Evolutionary conservation across 2,113 vertebrate genomes (phyloP).

Genomic region (Xenopus tropicalis): DNA sequence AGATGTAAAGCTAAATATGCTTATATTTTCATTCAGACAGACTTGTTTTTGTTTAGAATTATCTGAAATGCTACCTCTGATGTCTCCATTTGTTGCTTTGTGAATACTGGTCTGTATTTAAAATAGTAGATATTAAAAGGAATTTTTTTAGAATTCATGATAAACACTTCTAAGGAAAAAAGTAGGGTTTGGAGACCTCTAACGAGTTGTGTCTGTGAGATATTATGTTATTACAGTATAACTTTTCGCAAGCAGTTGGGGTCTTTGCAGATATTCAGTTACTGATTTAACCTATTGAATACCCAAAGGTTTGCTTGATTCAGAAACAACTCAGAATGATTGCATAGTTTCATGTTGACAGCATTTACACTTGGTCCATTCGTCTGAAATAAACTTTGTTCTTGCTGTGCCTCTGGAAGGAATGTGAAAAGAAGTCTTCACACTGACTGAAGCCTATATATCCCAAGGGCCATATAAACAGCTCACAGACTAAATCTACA

Average conservation of each 20-base stretch:
- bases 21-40: not conserved
- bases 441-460: not conserved
- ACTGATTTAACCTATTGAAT: not conserved
- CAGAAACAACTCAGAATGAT: not conserved
- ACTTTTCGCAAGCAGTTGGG: not conserved
- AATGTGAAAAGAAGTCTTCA: constrained; percentile 14
- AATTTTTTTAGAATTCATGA: not conserved
- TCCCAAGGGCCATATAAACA: constrained; percentile 28
- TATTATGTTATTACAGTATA: not conserved
- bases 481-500: constrained; percentile 7
- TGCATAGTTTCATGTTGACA: not conserved
- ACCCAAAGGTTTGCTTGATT: not conserved
- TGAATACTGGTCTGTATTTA: not conserved
- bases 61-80: not conserved
- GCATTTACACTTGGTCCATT: not conserved
- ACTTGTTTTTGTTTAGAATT: not conserved
- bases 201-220: not conserved
- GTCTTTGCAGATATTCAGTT: not conserved
- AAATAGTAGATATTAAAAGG: not conserved
- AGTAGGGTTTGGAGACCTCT: not conserved
- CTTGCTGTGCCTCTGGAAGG: constrained; percentile 3
- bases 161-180: not conserved
- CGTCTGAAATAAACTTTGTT: not conserved
- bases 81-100: not conserved
- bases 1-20: too few relatives aligned